Evolutionary conservation across 2,113 vertebrate genomes (phyloP).

Genomic region (Centrocercus urophasianus): DNA sequence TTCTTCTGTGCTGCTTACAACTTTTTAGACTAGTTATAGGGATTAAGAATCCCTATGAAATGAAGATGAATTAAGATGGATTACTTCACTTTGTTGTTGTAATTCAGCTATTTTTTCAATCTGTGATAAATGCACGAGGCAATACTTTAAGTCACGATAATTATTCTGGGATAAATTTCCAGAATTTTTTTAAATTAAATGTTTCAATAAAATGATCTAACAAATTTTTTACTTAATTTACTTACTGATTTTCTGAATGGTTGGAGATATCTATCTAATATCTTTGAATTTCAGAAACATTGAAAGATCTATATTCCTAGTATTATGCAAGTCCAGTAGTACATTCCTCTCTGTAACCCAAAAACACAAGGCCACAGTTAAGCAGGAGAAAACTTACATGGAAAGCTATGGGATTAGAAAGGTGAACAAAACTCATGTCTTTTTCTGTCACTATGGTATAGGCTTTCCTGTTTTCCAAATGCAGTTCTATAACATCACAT

Average conservation of each 20-base stretch:
- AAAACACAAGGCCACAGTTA: background rate
- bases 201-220: background rate
- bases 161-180: background rate
- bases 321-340: background rate
- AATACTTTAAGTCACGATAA: background rate
- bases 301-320: background rate
- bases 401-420: background rate
- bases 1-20: background rate
- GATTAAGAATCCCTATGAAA: background rate
- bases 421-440: background rate
- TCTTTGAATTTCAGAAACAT: background rate
- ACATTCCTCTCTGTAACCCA: background rate
- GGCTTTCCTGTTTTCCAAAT: background rate
- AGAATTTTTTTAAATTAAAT: background rate
- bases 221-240: background rate
- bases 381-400: background rate
- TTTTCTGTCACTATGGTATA: background rate
- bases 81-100: background rate
- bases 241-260: background rate
- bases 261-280: background rate
- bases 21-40: background rate
- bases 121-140: background rate
- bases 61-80: background rate
- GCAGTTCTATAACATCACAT: background rate
- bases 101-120: accelerated